Conservation (phyloP, 92 coral and sea anemone genomes). For the Epizoanthus stellaris region DNA sequence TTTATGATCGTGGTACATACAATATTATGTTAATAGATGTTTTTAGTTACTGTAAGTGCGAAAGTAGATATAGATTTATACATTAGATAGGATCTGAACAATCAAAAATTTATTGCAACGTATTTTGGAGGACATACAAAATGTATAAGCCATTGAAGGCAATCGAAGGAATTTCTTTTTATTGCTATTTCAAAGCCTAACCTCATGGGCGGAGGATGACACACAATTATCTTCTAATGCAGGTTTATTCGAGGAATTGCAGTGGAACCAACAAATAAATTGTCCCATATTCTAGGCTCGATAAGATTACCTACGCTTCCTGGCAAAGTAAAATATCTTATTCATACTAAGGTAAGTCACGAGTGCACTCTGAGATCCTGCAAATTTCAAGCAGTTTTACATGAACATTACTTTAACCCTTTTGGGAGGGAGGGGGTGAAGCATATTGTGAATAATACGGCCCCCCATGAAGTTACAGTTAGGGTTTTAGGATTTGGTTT, state of each 20-base stretch:
- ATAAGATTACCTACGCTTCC: conserved; percentile 41
- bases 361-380: not conserved
- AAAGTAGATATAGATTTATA: too few species aligned
- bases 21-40: too few species aligned
- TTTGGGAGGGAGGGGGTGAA: not conserved
- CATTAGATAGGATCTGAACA: too few species aligned
- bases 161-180: too few species aligned
- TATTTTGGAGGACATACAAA: too few species aligned
- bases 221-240: not conserved
- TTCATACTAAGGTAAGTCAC: conserved; percentile 58
- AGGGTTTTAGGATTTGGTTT: not conserved
- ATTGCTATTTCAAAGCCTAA: too few species aligned
- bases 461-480: not conserved
- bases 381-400: not conserved
- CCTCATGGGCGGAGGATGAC: too few species aligned
- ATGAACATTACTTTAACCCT: not conserved
- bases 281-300: not conserved
- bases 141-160: too few species aligned
- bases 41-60: too few species aligned
- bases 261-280: conserved; percentile 20
- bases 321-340: conserved; percentile 61
- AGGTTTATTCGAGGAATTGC: conserved; percentile 47
- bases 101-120: too few species aligned
- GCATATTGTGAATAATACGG: not conserved
- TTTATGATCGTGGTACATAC: too few species aligned